Evolutionary conservation across 2,888 invertebrate species (phyloP), one percentile per base, ranked within the genome.

Genomic region (Sinohyriopsis cumingii): DNA sequence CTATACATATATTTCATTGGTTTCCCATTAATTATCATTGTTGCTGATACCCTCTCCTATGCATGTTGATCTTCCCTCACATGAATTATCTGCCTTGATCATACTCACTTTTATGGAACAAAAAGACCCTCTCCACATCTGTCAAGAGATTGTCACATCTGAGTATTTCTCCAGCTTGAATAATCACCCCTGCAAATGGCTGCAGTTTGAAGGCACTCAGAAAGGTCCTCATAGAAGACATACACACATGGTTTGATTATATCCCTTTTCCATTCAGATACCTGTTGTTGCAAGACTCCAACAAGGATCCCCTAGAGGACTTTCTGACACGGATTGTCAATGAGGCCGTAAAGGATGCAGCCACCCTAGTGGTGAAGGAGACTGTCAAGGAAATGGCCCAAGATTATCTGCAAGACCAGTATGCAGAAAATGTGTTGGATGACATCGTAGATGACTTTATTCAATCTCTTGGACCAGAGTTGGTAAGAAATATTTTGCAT

Each of bases 381-480:
- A 74, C 81, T 1, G 77, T 83, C 1, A 59, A 75, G 28, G 81
- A 82, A 28, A 68, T 86, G 72, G 84, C 83, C 5, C 76, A 79
- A 53, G 74, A 80, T 28, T 78, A 84, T 66, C 67, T 86, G 53
- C 71, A 75, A 22, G 75, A 73, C 20, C 69, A 76, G 72, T 73
- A 75, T 15, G 73, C 79, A 20, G 75, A 73, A 25, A 63, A 65
- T 24, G 78, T 85, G 55, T 73, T 77, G 18, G 66, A 77, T 54
- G 82, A 81, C 22, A 54, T 86, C 7, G 61, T 84, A 5, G 72
- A 73, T 55, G 82, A 84, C 28, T 73, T 80, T 64, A 68, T 86
- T 61, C 68, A 77, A 24, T 80, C 81, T 59, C 80, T 83, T 54
- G 77, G 80, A n/a, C 69, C 74, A 25, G 78, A 74, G 15, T 64